Evolutionary conservation across 2,888 invertebrate genomes (phyloP).

Genomic region (Pollenia amentaria): DNA sequence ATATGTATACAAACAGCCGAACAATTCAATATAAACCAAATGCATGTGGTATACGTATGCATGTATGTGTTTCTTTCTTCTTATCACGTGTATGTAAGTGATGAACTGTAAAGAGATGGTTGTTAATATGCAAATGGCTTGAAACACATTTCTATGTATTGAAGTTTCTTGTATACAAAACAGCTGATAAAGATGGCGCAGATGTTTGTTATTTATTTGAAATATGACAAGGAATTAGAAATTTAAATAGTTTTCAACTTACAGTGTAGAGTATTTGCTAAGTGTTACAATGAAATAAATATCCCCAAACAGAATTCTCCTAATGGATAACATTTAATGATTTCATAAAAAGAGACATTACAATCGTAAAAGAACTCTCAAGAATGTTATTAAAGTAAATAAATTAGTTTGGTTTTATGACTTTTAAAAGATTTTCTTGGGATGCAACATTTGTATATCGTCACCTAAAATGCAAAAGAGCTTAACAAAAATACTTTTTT

Average conservation of each 20-base stretch:
- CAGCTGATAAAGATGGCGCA: constrained; percentile 33
- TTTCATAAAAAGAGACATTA: background rate
- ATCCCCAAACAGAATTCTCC: background rate
- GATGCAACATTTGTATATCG: too few species aligned
- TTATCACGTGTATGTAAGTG: constrained; percentile 23
- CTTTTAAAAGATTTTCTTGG: too few species aligned
- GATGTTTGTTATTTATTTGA: constrained; percentile 13
- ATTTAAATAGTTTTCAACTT: background rate
- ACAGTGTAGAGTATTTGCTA: background rate
- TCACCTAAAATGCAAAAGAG: too few species aligned
- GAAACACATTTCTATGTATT: constrained; percentile 12
- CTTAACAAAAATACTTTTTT: too few species aligned
- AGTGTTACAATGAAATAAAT: background rate
- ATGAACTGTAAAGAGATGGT: constrained; percentile 46
- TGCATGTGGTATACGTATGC: background rate
- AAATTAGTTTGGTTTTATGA: too few species aligned
- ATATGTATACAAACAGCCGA: too few species aligned
- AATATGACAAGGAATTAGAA: background rate
- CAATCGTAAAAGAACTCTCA: background rate
- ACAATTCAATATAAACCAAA: background rate
- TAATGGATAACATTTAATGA: background rate
- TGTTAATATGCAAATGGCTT: constrained; percentile 31
- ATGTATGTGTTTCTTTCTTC: background rate
- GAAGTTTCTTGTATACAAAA: background rate
- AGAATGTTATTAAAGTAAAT: background rate